A percentile compares a stretch with the other conserved stretches of the same genome.
Conservation (phyloP, 2,888 invertebrate species). For the Cerastis leucographa region DNA sequence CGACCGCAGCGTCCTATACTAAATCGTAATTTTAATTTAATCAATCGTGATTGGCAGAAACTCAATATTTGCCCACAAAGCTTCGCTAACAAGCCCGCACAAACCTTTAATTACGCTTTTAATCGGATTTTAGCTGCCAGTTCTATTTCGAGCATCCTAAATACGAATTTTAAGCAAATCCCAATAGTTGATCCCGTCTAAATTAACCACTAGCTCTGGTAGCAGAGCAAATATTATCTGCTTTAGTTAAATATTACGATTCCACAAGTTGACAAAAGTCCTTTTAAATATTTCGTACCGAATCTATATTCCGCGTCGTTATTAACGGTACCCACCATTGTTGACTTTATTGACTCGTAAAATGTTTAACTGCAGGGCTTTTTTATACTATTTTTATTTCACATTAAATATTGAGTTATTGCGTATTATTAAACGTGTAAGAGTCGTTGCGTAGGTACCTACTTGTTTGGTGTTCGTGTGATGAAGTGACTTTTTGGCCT, state of each 20-base stretch:
- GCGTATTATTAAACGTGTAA: conserved; percentile 55
- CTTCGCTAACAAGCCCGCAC: not conserved
- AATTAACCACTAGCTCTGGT: conserved; percentile 22
- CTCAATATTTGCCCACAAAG: conserved; percentile 19
- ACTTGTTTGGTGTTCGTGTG: not conserved
- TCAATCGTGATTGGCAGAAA: conserved; percentile 15
- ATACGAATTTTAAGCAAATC: conserved; percentile 13
- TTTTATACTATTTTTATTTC: conserved; percentile 67
- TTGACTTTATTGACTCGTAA: conserved; percentile 70
- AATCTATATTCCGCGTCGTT: conserved; percentile 52
- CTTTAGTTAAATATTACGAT: conserved; percentile 2
- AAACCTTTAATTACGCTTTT: conserved; percentile 19
- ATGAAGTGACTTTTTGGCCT: not conserved
- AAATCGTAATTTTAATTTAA: not conserved
- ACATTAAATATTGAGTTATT: conserved; percentile 66
- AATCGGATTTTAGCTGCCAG: conserved; percentile 8
- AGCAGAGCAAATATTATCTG: conserved; percentile 5
- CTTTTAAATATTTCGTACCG: conserved; percentile 40
- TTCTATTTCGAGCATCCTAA: conserved; percentile 16
- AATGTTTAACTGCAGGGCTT: conserved; percentile 62
- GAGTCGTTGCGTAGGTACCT: conserved; percentile 14
- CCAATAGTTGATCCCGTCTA: not conserved
- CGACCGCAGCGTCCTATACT: not conserved
- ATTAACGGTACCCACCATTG: conserved; percentile 60
- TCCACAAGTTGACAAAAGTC: not conserved